Conservation (phyloP, 2,797 vertebrate species). For the Aythya fuligula region DNA sequence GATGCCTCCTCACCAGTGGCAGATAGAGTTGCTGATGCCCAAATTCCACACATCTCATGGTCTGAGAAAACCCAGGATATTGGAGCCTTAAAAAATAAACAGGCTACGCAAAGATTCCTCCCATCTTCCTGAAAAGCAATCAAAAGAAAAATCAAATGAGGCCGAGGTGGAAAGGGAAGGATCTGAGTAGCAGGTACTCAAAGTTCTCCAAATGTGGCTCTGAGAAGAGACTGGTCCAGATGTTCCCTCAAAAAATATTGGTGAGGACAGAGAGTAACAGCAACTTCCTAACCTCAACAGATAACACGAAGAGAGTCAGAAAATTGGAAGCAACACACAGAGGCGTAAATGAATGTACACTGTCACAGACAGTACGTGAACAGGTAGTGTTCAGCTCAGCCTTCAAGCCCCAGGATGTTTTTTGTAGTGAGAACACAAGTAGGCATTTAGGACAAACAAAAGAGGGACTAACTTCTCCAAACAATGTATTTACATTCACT, state of each 20-base stretch:
- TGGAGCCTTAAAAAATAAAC: conserved; percentile 79
- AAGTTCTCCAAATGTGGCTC: not conserved
- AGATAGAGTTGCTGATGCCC: not conserved
- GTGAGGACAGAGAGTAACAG: not conserved
- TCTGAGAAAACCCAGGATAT: not conserved
- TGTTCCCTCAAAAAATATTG: not conserved
- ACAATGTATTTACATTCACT: not conserved
- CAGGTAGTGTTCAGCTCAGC: not conserved
- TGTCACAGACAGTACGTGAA: not conserved
- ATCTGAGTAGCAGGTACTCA: not conserved
- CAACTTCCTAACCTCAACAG: not conserved
- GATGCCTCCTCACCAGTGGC: not conserved
- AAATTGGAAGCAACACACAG: not conserved
- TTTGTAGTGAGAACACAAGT: not conserved
- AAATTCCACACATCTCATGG: not conserved
- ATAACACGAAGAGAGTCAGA: not conserved
- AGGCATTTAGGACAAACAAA: not conserved
- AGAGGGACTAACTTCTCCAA: not conserved
- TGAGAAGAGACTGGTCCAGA: not conserved
- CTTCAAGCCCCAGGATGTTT: not conserved
- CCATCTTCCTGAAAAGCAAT: not conserved
- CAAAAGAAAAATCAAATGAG: not conserved
- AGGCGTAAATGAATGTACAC: not conserved
- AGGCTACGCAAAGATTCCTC: not conserved
- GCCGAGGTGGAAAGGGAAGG: not conserved